Percentiles rank a stretch among this genome's conserved stretches.
Conservation (phyloP, 2,888 invertebrate species). For the Lasioglossum vierecki region DNA sequence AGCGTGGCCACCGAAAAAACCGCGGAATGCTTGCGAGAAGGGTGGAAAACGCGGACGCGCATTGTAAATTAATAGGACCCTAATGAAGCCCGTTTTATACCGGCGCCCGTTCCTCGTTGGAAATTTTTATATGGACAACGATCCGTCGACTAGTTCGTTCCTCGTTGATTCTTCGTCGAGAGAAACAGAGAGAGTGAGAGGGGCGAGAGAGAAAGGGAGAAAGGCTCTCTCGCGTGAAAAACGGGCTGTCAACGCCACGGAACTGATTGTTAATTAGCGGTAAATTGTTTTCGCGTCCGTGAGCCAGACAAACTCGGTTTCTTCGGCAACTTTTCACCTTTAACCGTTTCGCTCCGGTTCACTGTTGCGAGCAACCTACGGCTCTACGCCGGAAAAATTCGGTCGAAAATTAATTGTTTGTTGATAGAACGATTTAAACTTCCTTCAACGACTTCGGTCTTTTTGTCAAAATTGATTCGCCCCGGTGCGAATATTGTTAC, state of each 20-base stretch:
- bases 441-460: not conserved
- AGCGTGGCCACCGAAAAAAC: constrained; percentile 45
- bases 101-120: constrained; percentile 40
- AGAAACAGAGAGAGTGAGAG: not conserved
- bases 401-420: not conserved
- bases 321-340: constrained; percentile 15
- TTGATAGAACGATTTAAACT: not conserved
- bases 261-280: constrained; percentile 52
- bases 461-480: not conserved
- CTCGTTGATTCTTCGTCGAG: constrained; percentile 41
- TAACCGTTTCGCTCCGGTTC: constrained; percentile 3
- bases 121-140: constrained; percentile 27
- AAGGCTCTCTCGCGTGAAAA: constrained; percentile 37
- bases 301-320: constrained; percentile 27
- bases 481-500: not conserved
- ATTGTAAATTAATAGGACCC: constrained; percentile 44
- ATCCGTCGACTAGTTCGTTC: constrained; percentile 31
- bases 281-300: constrained; percentile 56
- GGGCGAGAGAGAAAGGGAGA: not conserved
- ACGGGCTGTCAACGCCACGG: constrained; percentile 42
- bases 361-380: not conserved
- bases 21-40: constrained; percentile 47
- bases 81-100: constrained; percentile 52
- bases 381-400: not conserved
- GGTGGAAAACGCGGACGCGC: constrained; percentile 48